Percentiles rank a stretch among this genome's conserved stretches.
These are phyloP conservation scores for Leptinotarsa juncta DNA, from an alignment of 2,888 invertebrate genomes.

Conservation along the genomic window DNA sequence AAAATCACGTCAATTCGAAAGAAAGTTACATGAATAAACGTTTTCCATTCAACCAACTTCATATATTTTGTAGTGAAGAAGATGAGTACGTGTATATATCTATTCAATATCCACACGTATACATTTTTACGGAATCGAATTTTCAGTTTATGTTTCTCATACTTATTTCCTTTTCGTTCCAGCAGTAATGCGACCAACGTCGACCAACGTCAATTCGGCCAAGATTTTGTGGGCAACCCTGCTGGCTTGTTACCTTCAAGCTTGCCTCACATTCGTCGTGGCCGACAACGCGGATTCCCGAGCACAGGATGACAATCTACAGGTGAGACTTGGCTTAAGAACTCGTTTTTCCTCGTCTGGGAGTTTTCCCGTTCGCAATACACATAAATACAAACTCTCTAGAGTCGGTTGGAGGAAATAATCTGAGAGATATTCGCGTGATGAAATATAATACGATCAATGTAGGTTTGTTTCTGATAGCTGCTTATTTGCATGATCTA, in stretches of 20 bases:
- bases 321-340: slow-evolving; percentile 48
- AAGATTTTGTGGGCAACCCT: slow-evolving; percentile 56
- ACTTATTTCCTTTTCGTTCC: slow-evolving; percentile 46
- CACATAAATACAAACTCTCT: neutral
- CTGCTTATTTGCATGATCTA: too few relatives aligned
- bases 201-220: slow-evolving; percentile 48
- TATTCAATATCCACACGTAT: neutral
- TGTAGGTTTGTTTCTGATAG: too few relatives aligned
- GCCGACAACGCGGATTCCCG: slow-evolving; percentile 53
- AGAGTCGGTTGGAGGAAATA: neutral
- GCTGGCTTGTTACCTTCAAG: slow-evolving; percentile 55
- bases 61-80: too few relatives aligned
- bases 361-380: neutral
- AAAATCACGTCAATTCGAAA: too few relatives aligned
- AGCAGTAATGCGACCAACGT: slow-evolving; percentile 60
- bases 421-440: neutral
- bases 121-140: too few relatives aligned
- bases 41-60: too few relatives aligned
- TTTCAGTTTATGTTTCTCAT: too few relatives aligned
- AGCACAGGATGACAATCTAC: slow-evolving; percentile 55
- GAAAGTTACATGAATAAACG: too few relatives aligned
- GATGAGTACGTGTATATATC: too few relatives aligned
- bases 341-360: neutral
- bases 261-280: slow-evolving; percentile 46
- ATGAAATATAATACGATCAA: too few relatives aligned